Evolutionary conservation across 1,140 invertebrate genomes (phyloP), one percentile per base, ranked within the genome.

Genomic region (Galleria mellonella): DNA sequence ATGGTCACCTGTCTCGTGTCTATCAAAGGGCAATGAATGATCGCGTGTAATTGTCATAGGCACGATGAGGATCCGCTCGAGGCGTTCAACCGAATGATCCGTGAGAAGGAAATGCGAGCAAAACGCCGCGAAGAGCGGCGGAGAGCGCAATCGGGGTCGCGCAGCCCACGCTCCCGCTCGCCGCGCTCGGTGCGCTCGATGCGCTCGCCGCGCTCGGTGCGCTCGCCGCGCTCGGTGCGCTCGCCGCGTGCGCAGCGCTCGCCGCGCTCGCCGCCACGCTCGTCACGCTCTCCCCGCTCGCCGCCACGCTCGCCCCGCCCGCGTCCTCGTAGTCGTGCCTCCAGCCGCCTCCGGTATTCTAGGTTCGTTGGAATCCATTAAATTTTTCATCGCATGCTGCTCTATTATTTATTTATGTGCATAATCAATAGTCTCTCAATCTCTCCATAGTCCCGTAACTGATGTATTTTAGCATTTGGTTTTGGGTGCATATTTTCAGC

Each of bases 51-150:
- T 50, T 63, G 45, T 51, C 47, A 51, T 63, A 72, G 70, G 62
- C 54, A 53, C 39, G 54, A 51, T 30, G 71, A 94, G 63, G 94
- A 96, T 81, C 93, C 94, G 7, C 71, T 96, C 53, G 94, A 94
- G 71, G 93, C 93, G 37, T 97, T 96, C 77, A 92, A 96, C 69
- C 87, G 93, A 51, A 93, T 96, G 83, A 88, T 96, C 50, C 88
- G 92, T 47, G 94, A 96, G 72, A 95, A 95, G 83, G 94, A 95
- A 74, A 91, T 92, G 70, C 83, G 90, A 29, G 90, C 91, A 43
- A 84, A 90, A 51, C 88, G 91, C 27, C 86, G 92, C 36, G 91
- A 91, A 46, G 88, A 89, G 39, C 88, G 90, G 45, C 87, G 90
- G 10, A 87, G 90, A 9, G 12, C 87, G 89, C 45, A 86, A 90